Evolutionary conservation across 2,888 invertebrate genomes (phyloP).

Genomic region (Spilosoma lubricipeda): DNA sequence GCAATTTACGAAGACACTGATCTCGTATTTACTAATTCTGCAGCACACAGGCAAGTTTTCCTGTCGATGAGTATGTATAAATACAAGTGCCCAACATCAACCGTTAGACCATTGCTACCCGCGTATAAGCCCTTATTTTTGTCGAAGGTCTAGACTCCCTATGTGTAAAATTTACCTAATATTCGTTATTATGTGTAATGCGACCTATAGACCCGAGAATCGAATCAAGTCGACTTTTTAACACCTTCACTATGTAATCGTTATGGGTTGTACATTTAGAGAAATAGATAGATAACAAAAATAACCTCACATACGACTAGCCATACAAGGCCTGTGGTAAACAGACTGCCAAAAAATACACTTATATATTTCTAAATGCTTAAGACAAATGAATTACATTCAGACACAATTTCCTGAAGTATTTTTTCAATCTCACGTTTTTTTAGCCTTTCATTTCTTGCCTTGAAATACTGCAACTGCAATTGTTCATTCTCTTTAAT

Average conservation of each 20-base stretch:
- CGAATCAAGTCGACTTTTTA: neutral
- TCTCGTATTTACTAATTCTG: neutral
- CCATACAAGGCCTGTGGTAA: neutral
- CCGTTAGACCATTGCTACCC: neutral
- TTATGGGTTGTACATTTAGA: neutral
- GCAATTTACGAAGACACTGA: neutral
- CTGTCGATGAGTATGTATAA: neutral
- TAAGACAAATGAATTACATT: neutral
- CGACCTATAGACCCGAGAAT: neutral
- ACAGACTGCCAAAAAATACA: too few species aligned
- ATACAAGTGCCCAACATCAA: neutral
- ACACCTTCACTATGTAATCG: neutral
- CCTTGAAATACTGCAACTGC: neutral
- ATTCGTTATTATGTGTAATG: neutral
- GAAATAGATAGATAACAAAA: too few species aligned
- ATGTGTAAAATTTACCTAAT: neutral
- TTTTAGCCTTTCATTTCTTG: neutral
- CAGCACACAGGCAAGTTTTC: neutral
- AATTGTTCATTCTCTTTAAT: neutral
- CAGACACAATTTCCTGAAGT: neutral
- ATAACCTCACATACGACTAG: neutral
- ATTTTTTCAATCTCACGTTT: neutral
- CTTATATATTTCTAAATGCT: too few species aligned
- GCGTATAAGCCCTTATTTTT: neutral
- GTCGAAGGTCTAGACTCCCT: neutral